Conservation (phyloP, 2,797 vertebrate genomes). For the Champsocephalus gunnari region DNA sequence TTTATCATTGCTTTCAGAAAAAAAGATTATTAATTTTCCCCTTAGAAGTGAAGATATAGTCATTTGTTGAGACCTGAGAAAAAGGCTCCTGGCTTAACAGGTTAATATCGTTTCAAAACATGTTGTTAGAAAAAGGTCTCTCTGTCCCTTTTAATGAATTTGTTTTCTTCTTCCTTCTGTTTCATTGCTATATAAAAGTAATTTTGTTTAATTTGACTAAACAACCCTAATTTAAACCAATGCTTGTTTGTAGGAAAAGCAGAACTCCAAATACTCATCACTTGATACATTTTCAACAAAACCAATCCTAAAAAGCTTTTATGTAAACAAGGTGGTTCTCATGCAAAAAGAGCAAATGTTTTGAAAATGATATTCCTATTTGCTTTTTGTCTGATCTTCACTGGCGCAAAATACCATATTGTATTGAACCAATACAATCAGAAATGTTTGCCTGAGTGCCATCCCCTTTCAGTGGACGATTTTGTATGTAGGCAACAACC, state of each 20-base stretch:
- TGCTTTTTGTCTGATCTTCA: constrained; percentile 56
- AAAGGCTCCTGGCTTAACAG: too few relatives aligned
- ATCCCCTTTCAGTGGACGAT: constrained; percentile 73
- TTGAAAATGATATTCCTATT: constrained; percentile 38
- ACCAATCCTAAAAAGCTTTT: background rate
- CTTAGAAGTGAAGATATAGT: too few relatives aligned
- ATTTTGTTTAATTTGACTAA: background rate
- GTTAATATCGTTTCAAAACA: too few relatives aligned
- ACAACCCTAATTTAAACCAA: background rate
- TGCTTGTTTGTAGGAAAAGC: background rate
- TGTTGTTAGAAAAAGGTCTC: background rate
- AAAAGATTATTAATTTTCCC: too few relatives aligned
- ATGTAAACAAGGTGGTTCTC: constrained; percentile 16
- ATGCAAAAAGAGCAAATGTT: constrained; percentile 36
- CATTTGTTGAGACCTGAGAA: too few relatives aligned
- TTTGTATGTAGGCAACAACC: constrained; percentile 80
- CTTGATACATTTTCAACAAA: constrained; percentile 3
- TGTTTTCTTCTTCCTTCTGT: background rate
- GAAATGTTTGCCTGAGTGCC: constrained; percentile 71
- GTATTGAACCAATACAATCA: constrained; percentile 35
- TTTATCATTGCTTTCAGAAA: too few relatives aligned
- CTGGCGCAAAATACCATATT: constrained; percentile 23
- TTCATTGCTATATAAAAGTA: background rate
- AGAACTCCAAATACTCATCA: constrained; percentile 1
- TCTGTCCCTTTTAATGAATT: background rate